Base-by-base conservation (phyloP, 2,113 vertebrate genomes). In the Eubucco bourcierii region DNA sequence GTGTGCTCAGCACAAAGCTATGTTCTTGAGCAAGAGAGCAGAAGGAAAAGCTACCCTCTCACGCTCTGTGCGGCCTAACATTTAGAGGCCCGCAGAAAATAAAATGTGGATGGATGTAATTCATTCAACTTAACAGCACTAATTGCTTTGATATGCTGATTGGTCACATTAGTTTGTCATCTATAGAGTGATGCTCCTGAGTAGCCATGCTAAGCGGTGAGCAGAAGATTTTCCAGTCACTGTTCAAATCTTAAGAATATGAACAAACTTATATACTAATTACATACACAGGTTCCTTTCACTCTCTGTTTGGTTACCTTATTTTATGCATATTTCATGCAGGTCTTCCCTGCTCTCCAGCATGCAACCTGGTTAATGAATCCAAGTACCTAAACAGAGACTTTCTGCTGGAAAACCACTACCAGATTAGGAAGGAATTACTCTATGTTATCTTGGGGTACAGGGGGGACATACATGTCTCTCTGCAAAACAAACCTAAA, bases 401-500 rank as follows among this genome's bases (percentile, higher is more conserved):
- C 14, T n/a, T 50, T 60, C 56, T 72, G n/a, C 77, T 39, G 56
- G 67, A 86, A 86, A 72, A 47, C 17, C 73, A 44, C 70, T 44
- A 58, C 53, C 28, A 39, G 58, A 44, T 33, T 18, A 44, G 50
- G 44, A 79, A 75, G 67, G 25, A 31, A 58, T 80, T 31, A 28
- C 6, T 47, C 66, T 37, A 18, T 27, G 0, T 61, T 60, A 72
- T 31, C 46, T 28, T 0, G 5, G 37, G 47, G 31, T 1, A 12
- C 12, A 3, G 4, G 17, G 14, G 9, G 13, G 17, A 29, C 11
- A 28, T 11, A 21, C 33, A 21, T 2, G 3, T 21, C 11, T 37
- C 29, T 41, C 70, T 63, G n/a, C 76, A 55, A 88, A 73, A 79
- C 37, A 33, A 90, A 82, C 83, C 83, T 56, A 86, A 34, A 76